phyloP scores from a whole-genome alignment of 2,888 invertebrate species.

The Linnaemya tessellans region DNA sequence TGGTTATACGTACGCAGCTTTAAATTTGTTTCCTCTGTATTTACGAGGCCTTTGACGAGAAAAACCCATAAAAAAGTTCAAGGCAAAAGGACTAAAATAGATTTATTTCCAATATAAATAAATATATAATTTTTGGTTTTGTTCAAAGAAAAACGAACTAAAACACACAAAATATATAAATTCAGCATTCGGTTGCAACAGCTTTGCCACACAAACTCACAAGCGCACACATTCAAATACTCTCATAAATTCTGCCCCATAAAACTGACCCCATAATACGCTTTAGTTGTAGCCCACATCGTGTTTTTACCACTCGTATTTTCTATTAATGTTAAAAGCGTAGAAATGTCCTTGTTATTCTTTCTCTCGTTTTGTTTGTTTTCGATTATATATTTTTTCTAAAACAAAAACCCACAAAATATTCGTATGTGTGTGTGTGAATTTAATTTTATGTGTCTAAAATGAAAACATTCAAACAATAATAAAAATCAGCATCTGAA shows the following conservation, averaged over 20 bases:
- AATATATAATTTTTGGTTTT: slow-evolving; percentile 46
- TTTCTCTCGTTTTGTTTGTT: slow-evolving; percentile 40
- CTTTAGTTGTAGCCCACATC: slow-evolving; percentile 11
- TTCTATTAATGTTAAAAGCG: slow-evolving; percentile 27
- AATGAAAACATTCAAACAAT: slow-evolving; percentile 20
- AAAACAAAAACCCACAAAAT: slow-evolving; percentile 54
- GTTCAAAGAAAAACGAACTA: slow-evolving; percentile 7
- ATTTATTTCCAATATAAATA: slow-evolving; percentile 61
- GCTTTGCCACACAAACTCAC: slow-evolving; percentile 27
- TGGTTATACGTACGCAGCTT: slow-evolving; percentile 1
- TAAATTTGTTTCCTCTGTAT: not conserved
- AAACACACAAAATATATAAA: slow-evolving; percentile 41
- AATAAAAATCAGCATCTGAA: slow-evolving; percentile 8
- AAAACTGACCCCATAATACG: slow-evolving; percentile 55
- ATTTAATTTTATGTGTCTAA: slow-evolving; percentile 43
- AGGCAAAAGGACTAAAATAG: slow-evolving; percentile 59
- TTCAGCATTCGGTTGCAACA: slow-evolving; percentile 59
- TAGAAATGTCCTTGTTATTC: slow-evolving; percentile 56
- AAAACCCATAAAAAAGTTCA: slow-evolving; percentile 64
- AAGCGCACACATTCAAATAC: not conserved
- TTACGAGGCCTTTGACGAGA: slow-evolving; percentile 13
- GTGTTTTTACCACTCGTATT: not conserved
- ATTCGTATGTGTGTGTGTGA: slow-evolving; percentile 4
- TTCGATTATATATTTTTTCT: slow-evolving; percentile 44
- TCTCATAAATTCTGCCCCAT: slow-evolving; percentile 46